Base-by-base conservation (phyloP, 2,113 vertebrate species). In the Halichoerus grypus region DNA sequence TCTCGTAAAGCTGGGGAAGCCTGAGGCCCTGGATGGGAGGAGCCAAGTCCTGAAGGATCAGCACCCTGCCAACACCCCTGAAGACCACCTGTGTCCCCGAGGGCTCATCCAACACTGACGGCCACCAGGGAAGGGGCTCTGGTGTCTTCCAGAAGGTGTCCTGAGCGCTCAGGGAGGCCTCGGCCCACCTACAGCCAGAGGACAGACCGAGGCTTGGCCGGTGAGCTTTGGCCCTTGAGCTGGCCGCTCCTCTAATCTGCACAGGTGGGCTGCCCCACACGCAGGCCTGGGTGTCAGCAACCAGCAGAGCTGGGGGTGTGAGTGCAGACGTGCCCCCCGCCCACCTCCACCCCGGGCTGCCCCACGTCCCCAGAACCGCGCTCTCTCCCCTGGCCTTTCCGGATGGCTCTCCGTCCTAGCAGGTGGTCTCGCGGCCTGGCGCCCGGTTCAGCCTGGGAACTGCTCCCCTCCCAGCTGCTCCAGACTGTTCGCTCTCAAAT, bases 131-230 rank as follows among this genome's bases (percentile, higher is more conserved):
- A 28, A 61, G 0, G 3, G 67, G 39, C 51, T 19, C 31, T 28
- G 5, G 1, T 31, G 33, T 90, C 67, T n/a, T 24, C 80, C 0
- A 2, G 55, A 22, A 93, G 42, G 31, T 9, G 21, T 24, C 80
- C 72, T 3, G 24, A 22, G 7, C 8, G 3, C 3, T 10, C 1
- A 0, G 26, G 51, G 57, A 26, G 28, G 13, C 10, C 4, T 10
- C 8, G 67, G 42, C 1, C 28, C 28, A 2, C 11, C 28, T 3
- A 1, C 6, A 7, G 12, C 9, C 49, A 19, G 24, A 42, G 36
- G 46, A 79, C 3, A 4, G 84, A 36, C 33, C 0, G 7, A 4
- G 4, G 57, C 13, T 1, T 6, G 69, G 46, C 11, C 22, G 53
- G 22, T 26, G 46, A 9, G 24, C 46, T 71, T 7, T 0, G 2